A percentile compares a stretch with the other conserved stretches of the same genome.
Conservation (phyloP, 2,113 vertebrate genomes). For the Bufo bufo region DNA sequence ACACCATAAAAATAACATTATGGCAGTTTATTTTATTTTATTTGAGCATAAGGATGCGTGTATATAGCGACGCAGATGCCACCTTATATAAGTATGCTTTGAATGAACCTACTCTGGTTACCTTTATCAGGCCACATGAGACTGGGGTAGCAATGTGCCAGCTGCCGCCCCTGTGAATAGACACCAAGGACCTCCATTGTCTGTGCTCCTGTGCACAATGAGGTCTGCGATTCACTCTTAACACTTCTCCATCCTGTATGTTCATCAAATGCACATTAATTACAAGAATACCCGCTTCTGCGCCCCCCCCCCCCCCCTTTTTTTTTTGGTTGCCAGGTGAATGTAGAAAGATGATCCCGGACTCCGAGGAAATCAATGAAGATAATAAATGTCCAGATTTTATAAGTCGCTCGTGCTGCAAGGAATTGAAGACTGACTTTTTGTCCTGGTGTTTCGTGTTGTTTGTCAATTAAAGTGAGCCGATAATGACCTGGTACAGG, state of each 20-base stretch:
- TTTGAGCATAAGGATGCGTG: background rate
- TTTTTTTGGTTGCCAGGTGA: slow-evolving; percentile 35
- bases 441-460: slow-evolving; percentile 20
- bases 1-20: background rate
- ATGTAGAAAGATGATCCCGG: slow-evolving; percentile 16
- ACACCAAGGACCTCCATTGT: slow-evolving; percentile 64
- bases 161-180: slow-evolving; percentile 63
- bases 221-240: slow-evolving; percentile 58
- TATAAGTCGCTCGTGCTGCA: slow-evolving; percentile 10
- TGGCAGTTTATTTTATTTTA: background rate
- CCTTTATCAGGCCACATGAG: slow-evolving; percentile 44
- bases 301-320: background rate
- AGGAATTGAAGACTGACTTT: slow-evolving; percentile 20
- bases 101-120: background rate
- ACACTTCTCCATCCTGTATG: slow-evolving; percentile 58
- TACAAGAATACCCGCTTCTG: slow-evolving; percentile 59
- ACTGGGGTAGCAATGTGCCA: slow-evolving; percentile 62
- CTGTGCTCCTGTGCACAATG: slow-evolving; percentile 60
- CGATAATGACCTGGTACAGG: slow-evolving; percentile 49
- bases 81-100: background rate
- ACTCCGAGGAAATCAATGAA: background rate
- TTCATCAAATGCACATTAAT: slow-evolving; percentile 64
- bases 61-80: background rate
- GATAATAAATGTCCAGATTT: background rate
- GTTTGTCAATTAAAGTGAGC: slow-evolving; percentile 53